These are phyloP conservation scores for Pongo abelii DNA, from an alignment of 2,113 vertebrate genomes.

Conservation along the genomic window DNA sequence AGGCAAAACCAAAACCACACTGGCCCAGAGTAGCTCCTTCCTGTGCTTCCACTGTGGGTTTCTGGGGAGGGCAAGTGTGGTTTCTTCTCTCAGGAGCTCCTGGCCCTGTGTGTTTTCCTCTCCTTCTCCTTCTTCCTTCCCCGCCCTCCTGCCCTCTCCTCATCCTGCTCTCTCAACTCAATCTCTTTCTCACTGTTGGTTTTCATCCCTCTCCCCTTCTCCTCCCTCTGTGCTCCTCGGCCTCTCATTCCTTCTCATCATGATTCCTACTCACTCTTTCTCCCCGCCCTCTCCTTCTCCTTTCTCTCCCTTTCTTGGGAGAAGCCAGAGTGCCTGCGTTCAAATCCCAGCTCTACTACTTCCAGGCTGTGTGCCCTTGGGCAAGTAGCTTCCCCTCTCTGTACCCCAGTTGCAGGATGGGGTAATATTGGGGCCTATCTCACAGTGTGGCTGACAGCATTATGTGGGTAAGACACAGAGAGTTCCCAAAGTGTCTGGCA, in stretches of 20 bases:
- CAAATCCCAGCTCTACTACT: not conserved
- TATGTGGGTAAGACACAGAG: not conserved
- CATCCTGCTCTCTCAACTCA: not conserved
- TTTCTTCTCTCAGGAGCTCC: not conserved
- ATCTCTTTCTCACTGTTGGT: not conserved
- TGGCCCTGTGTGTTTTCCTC: not conserved
- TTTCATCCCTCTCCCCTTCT: not conserved
- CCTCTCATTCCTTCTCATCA: not conserved
- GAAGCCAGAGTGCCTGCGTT: not conserved
- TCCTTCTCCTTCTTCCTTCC: not conserved
- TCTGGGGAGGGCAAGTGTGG: not conserved
- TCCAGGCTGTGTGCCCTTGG: not conserved
- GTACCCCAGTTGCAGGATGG: not conserved
- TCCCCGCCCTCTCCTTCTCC: not conserved
- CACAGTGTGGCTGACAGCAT: not conserved
- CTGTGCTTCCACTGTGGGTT: not conserved
- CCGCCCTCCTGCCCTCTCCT: not conserved
- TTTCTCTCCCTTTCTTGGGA: not conserved
- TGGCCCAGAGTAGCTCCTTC: not conserved
- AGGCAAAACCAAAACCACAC: not conserved
- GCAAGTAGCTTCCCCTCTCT: not conserved
- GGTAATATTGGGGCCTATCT: not conserved
- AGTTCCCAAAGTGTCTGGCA: not conserved
- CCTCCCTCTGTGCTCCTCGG: not conserved
- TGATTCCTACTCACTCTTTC: not conserved